Conservation (phyloP, 2,888 invertebrate species). For the Epiblema foenella region DNA sequence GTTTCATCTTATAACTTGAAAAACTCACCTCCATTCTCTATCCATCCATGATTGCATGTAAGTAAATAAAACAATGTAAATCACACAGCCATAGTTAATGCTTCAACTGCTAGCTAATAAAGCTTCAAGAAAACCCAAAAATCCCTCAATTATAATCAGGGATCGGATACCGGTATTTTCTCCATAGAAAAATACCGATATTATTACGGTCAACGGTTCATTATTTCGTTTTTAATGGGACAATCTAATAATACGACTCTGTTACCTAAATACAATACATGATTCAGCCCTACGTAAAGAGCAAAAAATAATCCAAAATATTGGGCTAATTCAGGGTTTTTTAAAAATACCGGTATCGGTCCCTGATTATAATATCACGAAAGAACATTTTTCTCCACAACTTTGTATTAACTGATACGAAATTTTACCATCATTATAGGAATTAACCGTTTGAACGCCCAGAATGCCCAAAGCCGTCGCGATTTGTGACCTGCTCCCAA, state of each 20-base stretch:
- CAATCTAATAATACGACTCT: no score
- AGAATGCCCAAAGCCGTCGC: background rate
- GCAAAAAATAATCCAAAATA: no score
- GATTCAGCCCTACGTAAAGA: no score
- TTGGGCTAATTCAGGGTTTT: no score
- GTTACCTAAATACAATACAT: no score
- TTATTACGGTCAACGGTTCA: no score
- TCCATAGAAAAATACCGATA: no score
- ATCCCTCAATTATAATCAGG: background rate
- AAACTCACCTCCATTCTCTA: conserved; percentile 82
- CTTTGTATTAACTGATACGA: background rate
- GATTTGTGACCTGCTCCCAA: background rate
- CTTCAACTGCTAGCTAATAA: conserved; percentile 3
- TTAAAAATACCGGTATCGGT: no score
- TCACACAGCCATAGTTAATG: conserved; percentile 54
- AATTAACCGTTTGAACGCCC: background rate
- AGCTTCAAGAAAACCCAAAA: background rate
- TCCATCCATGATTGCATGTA: conserved; percentile 77
- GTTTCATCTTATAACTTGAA: conserved; percentile 43
- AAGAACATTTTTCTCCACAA: background rate
- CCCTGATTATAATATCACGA: no score
- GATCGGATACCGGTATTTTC: no score
- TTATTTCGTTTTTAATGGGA: no score
- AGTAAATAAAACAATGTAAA: conserved; percentile 72
- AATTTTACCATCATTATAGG: background rate